Evolutionary conservation across 2,888 invertebrate genomes (phyloP).

Genomic region (Hydraecia micacea): DNA sequence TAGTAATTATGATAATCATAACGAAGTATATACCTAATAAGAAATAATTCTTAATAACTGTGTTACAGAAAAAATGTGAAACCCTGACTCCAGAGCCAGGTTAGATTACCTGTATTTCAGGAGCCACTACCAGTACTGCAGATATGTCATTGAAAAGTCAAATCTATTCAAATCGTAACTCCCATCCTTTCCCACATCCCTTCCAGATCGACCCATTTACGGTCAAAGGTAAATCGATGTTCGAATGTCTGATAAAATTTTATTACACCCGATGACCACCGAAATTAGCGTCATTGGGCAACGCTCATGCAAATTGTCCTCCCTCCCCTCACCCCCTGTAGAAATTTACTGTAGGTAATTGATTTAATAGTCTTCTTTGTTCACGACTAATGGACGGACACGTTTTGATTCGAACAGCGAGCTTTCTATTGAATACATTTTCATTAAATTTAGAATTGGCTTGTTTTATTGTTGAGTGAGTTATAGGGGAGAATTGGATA

Average conservation of each 20-base stretch:
- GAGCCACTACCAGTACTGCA: too few relatives aligned
- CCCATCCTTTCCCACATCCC: slow-evolving; percentile 1
- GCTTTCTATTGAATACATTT: slow-evolving; percentile 63
- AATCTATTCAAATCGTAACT: not conserved
- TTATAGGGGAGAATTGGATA: slow-evolving; percentile 20
- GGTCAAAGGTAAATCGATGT: slow-evolving; percentile 71
- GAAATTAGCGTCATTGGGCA: slow-evolving; percentile 85
- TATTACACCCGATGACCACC: slow-evolving; percentile 79
- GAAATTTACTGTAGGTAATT: slow-evolving; percentile 83
- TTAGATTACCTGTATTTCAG: too few relatives aligned
- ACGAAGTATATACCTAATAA: not conserved
- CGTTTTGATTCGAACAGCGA: slow-evolving; percentile 52
- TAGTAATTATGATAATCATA: not conserved
- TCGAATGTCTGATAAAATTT: slow-evolving; percentile 83
- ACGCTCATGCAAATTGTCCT: slow-evolving; percentile 78
- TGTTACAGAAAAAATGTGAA: too few relatives aligned
- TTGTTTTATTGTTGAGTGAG: slow-evolving; percentile 42
- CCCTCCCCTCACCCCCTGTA: slow-evolving; percentile 61
- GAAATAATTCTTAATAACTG: too few relatives aligned
- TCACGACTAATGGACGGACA: slow-evolving; percentile 65
- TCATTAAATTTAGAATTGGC: slow-evolving; percentile 51
- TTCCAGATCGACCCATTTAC: slow-evolving; percentile 24
- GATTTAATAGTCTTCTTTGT: slow-evolving; percentile 86
- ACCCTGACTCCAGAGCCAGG: too few relatives aligned
- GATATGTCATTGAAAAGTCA: too few relatives aligned